Percentiles rank a stretch among this genome's conserved stretches.
phyloP scores from a whole-genome alignment of 1,140 invertebrate species.

The Calephelis virginiensis region DNA sequence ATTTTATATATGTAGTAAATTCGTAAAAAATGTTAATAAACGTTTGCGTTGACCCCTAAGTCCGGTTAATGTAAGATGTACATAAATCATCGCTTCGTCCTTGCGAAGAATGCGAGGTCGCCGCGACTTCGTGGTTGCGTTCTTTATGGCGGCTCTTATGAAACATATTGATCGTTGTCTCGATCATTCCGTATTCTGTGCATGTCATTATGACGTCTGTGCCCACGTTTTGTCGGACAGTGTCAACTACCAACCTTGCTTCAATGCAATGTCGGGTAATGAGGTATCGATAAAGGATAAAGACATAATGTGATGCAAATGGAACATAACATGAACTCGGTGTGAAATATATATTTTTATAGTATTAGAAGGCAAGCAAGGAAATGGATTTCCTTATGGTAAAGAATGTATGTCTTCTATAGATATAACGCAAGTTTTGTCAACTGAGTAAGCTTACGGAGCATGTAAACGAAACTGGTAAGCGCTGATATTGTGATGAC shows the following conservation, averaged over 20 bases:
- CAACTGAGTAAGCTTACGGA: not conserved
- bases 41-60: constrained; percentile 5
- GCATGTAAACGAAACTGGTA: not conserved
- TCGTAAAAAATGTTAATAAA: not conserved
- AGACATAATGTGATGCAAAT: constrained; percentile 14
- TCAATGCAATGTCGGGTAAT: constrained; percentile 1
- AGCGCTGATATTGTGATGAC: not conserved
- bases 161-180: constrained; percentile 58
- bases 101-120: constrained; percentile 77
- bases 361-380: not conserved
- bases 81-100: constrained; percentile 65
- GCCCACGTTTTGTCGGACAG: too few relatives aligned
- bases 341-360: not conserved
- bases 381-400: too few relatives aligned
- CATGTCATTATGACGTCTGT: constrained; percentile 50
- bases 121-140: constrained; percentile 53
- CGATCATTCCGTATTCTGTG: constrained; percentile 58
- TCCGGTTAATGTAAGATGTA: constrained; percentile 26
- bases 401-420: not conserved
- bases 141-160: constrained; percentile 58
- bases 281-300: not conserved
- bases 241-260: constrained; percentile 5
- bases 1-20: not conserved
- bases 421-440: not conserved
- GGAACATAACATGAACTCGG: not conserved